Percentiles rank a stretch among this genome's conserved stretches.
Evolutionary conservation across 2,113 vertebrate species (phyloP).

Genomic region (Serilophus lunatus): DNA sequence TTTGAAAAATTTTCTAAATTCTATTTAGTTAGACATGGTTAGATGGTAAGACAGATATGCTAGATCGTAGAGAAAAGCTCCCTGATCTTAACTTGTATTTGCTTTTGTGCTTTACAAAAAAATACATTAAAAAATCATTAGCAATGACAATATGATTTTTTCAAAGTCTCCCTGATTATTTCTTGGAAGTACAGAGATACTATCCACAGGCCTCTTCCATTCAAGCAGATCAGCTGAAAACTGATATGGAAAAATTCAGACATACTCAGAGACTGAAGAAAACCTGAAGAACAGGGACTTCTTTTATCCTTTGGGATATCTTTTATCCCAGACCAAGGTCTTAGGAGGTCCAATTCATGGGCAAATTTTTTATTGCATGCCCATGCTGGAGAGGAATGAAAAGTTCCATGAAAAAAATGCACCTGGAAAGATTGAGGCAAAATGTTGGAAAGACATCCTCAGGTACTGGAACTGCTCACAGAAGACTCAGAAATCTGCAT

Average conservation of each 20-base stretch:
- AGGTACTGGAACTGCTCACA: background rate
- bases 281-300: background rate
- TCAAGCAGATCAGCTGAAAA: background rate
- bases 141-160: background rate
- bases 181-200: background rate
- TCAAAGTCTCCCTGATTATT: background rate
- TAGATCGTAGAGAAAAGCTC: background rate
- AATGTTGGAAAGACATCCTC: background rate
- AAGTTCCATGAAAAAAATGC: background rate
- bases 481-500: background rate
- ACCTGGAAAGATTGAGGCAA: background rate
- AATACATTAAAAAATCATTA: background rate
- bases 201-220: background rate
- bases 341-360: background rate
- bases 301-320: background rate
- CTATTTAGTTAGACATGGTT: background rate
- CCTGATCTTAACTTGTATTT: background rate
- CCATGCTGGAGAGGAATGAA: background rate
- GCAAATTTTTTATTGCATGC: background rate
- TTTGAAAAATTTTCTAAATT: background rate
- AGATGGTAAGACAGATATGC: background rate
- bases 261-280: background rate
- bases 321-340: background rate
- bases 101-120: background rate
- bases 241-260: background rate